These are phyloP conservation scores for Empis livida DNA, from an alignment of 2,888 invertebrate species.

Conservation along the genomic window DNA sequence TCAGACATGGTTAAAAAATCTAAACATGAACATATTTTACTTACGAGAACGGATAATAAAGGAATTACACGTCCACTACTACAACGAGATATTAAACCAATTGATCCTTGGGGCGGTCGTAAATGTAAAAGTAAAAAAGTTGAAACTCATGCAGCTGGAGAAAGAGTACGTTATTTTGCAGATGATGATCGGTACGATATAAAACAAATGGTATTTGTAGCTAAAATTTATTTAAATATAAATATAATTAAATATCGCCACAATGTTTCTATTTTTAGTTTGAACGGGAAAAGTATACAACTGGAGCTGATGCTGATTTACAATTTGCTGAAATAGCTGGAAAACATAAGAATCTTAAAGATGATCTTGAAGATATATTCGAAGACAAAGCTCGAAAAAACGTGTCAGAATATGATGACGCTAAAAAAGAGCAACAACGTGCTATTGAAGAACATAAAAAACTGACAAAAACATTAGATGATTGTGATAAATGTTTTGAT, in stretches of 20 bases:
- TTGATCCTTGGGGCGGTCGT: constrained; percentile 9
- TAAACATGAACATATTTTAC: constrained; percentile 44
- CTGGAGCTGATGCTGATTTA: constrained; percentile 65
- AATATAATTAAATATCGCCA: constrained; percentile 10
- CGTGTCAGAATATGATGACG: constrained; percentile 46
- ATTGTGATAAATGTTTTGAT: constrained; percentile 73
- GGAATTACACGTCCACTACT: constrained; percentile 56
- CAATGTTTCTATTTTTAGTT: constrained; percentile 42
- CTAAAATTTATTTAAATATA: constrained; percentile 5
- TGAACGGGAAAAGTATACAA: constrained; percentile 66
- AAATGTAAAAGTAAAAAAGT: constrained; percentile 31
- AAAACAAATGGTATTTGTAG: constrained; percentile 55
- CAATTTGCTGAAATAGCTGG: constrained; percentile 64
- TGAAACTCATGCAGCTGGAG: constrained; percentile 59
- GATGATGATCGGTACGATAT: constrained; percentile 83
- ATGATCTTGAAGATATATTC: constrained; percentile 77
- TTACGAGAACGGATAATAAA: constrained; percentile 52
- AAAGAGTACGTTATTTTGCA: constrained; percentile 70
- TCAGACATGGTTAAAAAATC: constrained; percentile 9
- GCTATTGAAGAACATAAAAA: constrained; percentile 63
- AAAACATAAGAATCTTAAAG: constrained; percentile 46
- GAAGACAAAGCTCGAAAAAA: constrained; percentile 60
- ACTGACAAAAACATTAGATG: constrained; percentile 57
- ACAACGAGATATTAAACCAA: constrained; percentile 13
- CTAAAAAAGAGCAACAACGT: constrained; percentile 45